phyloP scores from a whole-genome alignment of 2,888 invertebrate species.

The Microplitis manilae region DNA sequence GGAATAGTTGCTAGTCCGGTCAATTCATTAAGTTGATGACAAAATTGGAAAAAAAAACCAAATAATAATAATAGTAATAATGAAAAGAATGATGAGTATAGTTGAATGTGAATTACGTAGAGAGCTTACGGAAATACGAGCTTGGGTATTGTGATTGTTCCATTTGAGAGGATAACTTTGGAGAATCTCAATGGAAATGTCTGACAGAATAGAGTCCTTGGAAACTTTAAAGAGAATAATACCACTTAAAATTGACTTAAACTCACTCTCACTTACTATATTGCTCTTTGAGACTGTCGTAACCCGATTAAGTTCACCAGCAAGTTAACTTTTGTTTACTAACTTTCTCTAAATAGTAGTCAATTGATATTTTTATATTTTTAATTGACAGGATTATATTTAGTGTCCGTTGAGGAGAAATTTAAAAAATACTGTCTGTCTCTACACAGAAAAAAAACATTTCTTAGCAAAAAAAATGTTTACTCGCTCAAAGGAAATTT shows the following conservation, averaged over 20 bases:
- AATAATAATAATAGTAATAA: neutral
- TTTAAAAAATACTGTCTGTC: no score
- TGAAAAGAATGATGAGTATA: neutral
- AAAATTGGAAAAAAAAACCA: neutral
- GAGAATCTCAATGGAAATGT: slow-evolving; percentile 1
- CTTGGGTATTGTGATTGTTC: slow-evolving; percentile 25
- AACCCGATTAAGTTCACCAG: neutral
- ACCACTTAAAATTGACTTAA: neutral
- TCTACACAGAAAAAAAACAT: no score
- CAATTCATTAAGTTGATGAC: neutral
- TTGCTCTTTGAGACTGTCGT: neutral
- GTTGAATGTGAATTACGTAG: slow-evolving; percentile 2
- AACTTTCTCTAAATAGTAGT: neutral
- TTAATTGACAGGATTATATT: neutral
- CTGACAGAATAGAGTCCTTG: neutral
- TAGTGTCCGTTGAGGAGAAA: no score
- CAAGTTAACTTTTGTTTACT: neutral
- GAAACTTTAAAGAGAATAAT: neutral
- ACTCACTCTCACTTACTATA: slow-evolving; percentile 1
- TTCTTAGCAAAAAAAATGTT: no score
- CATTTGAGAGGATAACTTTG: neutral
- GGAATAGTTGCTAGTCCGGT: neutral
- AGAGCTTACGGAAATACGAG: neutral
- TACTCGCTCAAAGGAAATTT: no score
- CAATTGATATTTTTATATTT: neutral